These are phyloP conservation scores for Seira ritae DNA, from an alignment of 2,888 invertebrate species.

Conservation along the genomic window DNA sequence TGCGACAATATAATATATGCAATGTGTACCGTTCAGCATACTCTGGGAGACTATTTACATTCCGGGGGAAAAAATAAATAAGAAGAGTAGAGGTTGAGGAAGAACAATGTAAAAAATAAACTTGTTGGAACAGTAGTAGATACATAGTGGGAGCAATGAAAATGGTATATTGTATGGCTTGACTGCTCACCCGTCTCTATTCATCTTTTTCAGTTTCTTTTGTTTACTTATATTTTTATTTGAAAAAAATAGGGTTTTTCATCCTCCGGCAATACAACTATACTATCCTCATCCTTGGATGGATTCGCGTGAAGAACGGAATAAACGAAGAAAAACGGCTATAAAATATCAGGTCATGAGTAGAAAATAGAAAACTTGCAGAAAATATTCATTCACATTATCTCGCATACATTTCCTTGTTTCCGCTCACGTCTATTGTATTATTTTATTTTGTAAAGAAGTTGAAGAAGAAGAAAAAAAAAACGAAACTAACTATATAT, in stretches of 20 bases:
- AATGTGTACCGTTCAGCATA: too few species aligned
- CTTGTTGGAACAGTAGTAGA: slow-evolving; percentile 30
- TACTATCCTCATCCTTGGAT: not conserved
- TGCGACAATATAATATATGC: too few species aligned
- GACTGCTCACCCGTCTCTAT: slow-evolving; percentile 57
- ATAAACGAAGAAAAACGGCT: slow-evolving; percentile 39
- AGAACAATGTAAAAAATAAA: not conserved
- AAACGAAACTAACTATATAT: too few species aligned
- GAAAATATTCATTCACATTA: slow-evolving; percentile 46
- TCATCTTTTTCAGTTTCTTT: slow-evolving; percentile 45
- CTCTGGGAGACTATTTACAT: too few species aligned
- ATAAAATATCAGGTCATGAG: slow-evolving; percentile 59
- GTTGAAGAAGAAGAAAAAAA: not conserved
- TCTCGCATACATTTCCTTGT: slow-evolving; percentile 35
- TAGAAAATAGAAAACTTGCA: slow-evolving; percentile 45
- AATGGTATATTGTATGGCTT: slow-evolving; percentile 42
- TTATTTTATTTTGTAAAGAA: not conserved
- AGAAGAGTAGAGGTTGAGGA: not conserved
- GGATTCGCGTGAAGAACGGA: not conserved
- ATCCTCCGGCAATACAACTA: not conserved
- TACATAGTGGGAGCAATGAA: not conserved
- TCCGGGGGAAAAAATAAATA: too few species aligned
- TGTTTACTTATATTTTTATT: slow-evolving; percentile 55
- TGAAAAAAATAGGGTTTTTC: slow-evolving; percentile 11
- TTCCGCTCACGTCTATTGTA: not conserved